Evolutionary conservation across 2,113 vertebrate species (phyloP), one percentile per base, ranked within the genome.

Genomic region (Podarcis muralis): DNA sequence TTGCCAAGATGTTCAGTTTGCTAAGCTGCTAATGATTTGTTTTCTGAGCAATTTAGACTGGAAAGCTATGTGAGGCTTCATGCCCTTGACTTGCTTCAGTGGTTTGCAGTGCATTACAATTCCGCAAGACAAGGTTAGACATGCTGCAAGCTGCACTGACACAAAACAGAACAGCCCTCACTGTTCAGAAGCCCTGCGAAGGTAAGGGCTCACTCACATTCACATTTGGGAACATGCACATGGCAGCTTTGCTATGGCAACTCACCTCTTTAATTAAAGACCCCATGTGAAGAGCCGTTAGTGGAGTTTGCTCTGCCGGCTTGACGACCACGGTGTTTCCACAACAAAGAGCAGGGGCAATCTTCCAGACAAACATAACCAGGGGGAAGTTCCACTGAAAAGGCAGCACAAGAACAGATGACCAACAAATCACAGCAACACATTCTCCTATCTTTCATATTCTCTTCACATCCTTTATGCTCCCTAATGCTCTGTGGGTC

Each of bases 361-460:
- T 97, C 95, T 98, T 98, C 98, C 98, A 98, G 20, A 90, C 89
- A 77, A 98, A 96, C 98, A 98, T 98, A 92, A 98, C 84, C 94
- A 98, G 37, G 0, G 98, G 98, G 93, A 98, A 98, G 94, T 98
- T 98, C 98, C 98, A 98, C 98, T 98, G 91, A 80, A 83, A 94
- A 95, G 75, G 93, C 83, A 94, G 59, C 27, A 87, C 0, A 37
- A 93, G 87, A 91, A 91, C 59, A 13, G n/a, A 5, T 18, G 84
- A 13, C 87, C 89, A 75, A 87, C 7, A 89, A 1, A 86, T 48
- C 30, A 75, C 25, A 25, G 71, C 69, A 92, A 88, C 25, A 53
- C 18, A 77, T 87, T 69, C 59, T 62, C 59, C 13, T 20, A 62
- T 62, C 59, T 5, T 20, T 62, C 68, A 23, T 16, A 77, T 84